Evolutionary conservation across 1,140 invertebrate genomes (phyloP), one percentile per base, ranked within the genome.

Genomic region (Papilio dardanus): DNA sequence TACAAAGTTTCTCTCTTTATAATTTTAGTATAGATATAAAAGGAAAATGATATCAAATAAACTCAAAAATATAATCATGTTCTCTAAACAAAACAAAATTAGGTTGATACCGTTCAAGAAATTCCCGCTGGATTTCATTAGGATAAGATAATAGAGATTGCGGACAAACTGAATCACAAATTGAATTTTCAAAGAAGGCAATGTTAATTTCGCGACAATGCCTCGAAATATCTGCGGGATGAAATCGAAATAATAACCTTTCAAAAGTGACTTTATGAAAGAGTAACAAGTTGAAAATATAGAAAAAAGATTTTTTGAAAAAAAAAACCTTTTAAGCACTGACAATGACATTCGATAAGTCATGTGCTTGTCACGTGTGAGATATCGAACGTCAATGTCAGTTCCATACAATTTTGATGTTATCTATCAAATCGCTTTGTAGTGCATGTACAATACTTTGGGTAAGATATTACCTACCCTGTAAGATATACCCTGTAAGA

Each of bases 151-250:
- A 58, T 58, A 58, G 24, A 28, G 54, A 58, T 58, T 58, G 54
- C 54, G 54, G 54, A 58, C 21, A 58, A 58, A 58, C 54, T 58
- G 54, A 58, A 14, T 58, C 54, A 24, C 54, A 58, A 58, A 58
- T 58, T 58, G 54, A 58, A 58, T 58, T 58, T 58, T 58, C 54
- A 58, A 58, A 58, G 54, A 58, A 58, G 54, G 21, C 54, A n/a
- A n/a, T 3, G 54, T 58, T 58, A 58, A 58, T 58, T 28, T 28
- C 54, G 54, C 10, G 8, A 24, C 54, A 3, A 28, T 10, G 24
- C 54, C 24, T 28, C 54, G 24, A 58, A 58, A 58, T 58, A 28
- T 58, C 24, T 50, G 3, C n/a, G n/a, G 21, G 7, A 58, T 58
- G 21, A 28, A 28, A 58, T 28, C 10, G 54, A 58, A 24, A 54